Base-by-base conservation (phyloP, 2,888 invertebrate genomes). In the Acronicta leporina region DNA sequence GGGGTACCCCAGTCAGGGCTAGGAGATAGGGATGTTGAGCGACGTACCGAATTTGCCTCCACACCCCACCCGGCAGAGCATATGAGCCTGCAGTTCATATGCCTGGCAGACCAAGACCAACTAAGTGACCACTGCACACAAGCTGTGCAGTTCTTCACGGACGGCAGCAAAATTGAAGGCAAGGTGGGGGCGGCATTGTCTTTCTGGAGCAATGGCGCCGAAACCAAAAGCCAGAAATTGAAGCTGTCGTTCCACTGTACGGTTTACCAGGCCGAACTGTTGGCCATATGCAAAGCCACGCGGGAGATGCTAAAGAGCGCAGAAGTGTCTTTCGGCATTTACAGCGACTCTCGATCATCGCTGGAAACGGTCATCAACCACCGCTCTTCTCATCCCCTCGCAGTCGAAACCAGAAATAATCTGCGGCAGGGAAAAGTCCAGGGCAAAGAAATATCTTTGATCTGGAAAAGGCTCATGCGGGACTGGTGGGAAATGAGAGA, bases 1-100 rank as follows among this genome's bases (percentile, higher is more conserved):
- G n/a, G n/a, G n/a, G n/a, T n/a, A n/a, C 41, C 41, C n/a, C 41
- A 14, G 41, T 13, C 41, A 41, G 14, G 1, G 6, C n/a, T 41
- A 3, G 14, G 14, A 14, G 41, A 14, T 7, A 41, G 41, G 14
- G 14, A 14, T 6, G 41, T 41, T 10, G 55, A 55, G 20, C 33
- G 16, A 2, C 27, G 15, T 38, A 40, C 20, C 0, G 9, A 40
- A 0, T 47, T 43, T 9, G 11, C 16, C 6, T 15, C 35, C 1
- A 30, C 10, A 8, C 54, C 51, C 0, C 63, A 68, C 42, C 68
- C 68, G 0, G 53, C 53, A 11, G 10, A 27, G 8, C 40, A 33
- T 1, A 38, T 20, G 3, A 7, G 9, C 35, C 30, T 52, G 9
- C 11, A 55, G 10, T 61, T 68, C 45, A 11, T 2, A 2, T 5